These are phyloP conservation scores for Prionace glauca DNA, from an alignment of 2,797 vertebrate species.

Conservation along the genomic window DNA sequence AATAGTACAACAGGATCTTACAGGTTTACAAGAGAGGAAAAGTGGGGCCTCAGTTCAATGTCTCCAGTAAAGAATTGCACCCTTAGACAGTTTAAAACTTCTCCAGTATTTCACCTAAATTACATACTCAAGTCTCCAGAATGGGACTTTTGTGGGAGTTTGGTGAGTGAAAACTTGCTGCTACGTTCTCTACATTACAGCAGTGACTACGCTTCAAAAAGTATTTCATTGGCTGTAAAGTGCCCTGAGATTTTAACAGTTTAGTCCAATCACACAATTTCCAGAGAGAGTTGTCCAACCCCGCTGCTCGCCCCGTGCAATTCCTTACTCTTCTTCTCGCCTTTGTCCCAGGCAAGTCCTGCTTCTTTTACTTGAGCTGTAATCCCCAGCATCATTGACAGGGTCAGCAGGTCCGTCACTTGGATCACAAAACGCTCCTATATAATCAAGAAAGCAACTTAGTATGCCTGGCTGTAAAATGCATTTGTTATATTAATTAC, in stretches of 20 bases:
- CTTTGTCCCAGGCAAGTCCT: constrained; percentile 95
- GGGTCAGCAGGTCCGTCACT: constrained; percentile 86
- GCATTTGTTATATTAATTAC: too few species aligned
- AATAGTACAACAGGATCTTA: not conserved
- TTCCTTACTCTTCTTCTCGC: constrained; percentile 90
- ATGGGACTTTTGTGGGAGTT: not conserved
- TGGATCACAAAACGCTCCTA: constrained; percentile 96
- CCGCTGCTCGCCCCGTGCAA: not conserved
- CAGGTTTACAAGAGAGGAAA: not conserved
- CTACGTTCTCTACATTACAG: not conserved
- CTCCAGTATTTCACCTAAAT: not conserved
- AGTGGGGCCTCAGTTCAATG: not conserved
- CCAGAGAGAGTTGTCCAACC: not conserved
- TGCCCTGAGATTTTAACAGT: not conserved
- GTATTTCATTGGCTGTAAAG: not conserved
- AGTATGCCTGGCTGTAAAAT: not conserved
- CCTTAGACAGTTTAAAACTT: not conserved
- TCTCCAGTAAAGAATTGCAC: not conserved
- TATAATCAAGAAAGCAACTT: not conserved
- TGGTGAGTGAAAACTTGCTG: not conserved
- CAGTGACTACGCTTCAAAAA: not conserved
- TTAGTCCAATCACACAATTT: too few species aligned
- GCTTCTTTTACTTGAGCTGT: constrained; percentile 96
- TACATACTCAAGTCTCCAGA: not conserved
- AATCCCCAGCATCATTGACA: constrained; percentile 98